Base-by-base conservation (phyloP, 2,113 vertebrate species). In the Rutilus rutilus region DNA sequence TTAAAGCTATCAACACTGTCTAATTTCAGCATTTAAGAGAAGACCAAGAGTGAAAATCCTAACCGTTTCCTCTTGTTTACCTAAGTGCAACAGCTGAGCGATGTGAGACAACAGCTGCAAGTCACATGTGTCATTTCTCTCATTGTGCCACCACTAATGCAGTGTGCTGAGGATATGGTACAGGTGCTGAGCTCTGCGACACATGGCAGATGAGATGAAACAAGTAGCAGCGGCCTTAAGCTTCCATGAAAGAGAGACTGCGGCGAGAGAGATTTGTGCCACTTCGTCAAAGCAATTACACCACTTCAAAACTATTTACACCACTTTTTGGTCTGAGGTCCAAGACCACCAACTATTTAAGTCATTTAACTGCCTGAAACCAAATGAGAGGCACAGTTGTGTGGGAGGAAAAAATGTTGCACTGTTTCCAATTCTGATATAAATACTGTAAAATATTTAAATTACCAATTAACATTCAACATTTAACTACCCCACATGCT, bases 1-100 rank as follows among this genome's bases (percentile, higher is more conserved):
- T 88, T 85, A 90, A 93, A 89, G 84, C 89, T 86, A 93, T 94
- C 93, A 91, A 83, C 91, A 90, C 91, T 91, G 93, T 94, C 82
- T 90, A 88, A 90, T 92, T 93, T 92, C 78, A 69, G 86, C 76
- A 42, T 81, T 67, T 85, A 47, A 74, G 78, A 85, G 39, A 5
- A 57, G 50, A 91, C 90, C 84, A 27, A 82, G 19, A 27, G 23
- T 67, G 47, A 50, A 87, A 60, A 33, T 57, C 17, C 54, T 11
- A n/a, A 12, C 57, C 2, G 2, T 79, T 15, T 39, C 23, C 86
- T 65, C 39, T 15, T 36, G 54, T 86, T 91, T 85, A 88, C 89
- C 60, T 85, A 85, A 33, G 57, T 4, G 60, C 47, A 85, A 89
- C 86, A 92, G 91, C 90, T 90, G 89, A 93, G 86, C 82, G 86